These are phyloP conservation scores for Lepidocyrtoides sp. DNA, from an alignment of 2,888 invertebrate genomes.

Conservation along the genomic window DNA sequence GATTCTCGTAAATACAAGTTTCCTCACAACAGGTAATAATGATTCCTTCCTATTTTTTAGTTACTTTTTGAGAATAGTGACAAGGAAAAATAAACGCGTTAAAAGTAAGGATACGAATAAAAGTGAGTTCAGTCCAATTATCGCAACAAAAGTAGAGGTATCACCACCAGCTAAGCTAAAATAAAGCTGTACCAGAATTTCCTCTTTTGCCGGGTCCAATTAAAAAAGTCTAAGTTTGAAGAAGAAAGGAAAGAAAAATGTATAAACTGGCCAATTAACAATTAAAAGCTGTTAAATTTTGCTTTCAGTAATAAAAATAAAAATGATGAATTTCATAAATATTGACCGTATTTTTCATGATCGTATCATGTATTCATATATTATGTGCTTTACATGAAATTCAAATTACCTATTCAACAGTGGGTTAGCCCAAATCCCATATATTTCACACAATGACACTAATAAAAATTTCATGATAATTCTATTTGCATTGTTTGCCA, in stretches of 20 bases:
- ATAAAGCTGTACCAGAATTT: background rate
- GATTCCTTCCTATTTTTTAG: background rate
- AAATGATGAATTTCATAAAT: background rate
- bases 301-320: background rate
- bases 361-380: too few relatives aligned
- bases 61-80: conserved; percentile 25
- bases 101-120: background rate
- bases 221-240: background rate
- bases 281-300: background rate
- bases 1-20: conserved; percentile 22
- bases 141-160: background rate
- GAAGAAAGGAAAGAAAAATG: background rate
- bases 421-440: too few relatives aligned
- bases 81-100: conserved; percentile 23
- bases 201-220: background rate
- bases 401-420: too few relatives aligned
- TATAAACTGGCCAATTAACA: background rate
- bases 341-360: background rate
- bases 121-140: background rate
- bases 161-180: too few relatives aligned
- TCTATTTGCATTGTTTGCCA: too few relatives aligned
- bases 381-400: too few relatives aligned
- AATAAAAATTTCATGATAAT: too few relatives aligned
- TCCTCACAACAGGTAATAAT: background rate
- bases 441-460: too few relatives aligned